phyloP scores from a whole-genome alignment of 2,888 invertebrate species.

The Epistrophella euchroma region DNA sequence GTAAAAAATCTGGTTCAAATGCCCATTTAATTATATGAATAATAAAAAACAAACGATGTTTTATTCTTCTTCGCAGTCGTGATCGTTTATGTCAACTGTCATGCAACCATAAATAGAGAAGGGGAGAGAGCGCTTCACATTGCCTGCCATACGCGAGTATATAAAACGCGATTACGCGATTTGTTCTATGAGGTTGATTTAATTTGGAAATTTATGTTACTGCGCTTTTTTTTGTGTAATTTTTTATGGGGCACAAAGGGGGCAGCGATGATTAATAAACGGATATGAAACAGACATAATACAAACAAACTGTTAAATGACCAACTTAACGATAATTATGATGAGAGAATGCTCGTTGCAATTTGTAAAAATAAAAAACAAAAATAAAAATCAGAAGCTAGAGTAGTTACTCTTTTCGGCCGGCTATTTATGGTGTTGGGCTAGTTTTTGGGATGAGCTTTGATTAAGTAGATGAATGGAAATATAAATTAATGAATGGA shows the following conservation, averaged over 20 bases:
- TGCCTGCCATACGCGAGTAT: constrained; percentile 4
- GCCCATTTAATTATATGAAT: constrained; percentile 67
- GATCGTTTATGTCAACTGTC: constrained; percentile 37
- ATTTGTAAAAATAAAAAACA: constrained; percentile 35
- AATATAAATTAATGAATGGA: constrained; percentile 37
- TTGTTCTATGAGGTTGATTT: constrained; percentile 53
- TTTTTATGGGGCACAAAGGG: constrained; percentile 17
- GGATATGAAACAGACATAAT: constrained; percentile 63
- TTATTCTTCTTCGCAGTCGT: neutral
- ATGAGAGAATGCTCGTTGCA: constrained; percentile 43
- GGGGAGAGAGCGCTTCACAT: constrained; percentile 1
- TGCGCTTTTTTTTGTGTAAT: constrained; percentile 10
- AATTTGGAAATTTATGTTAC: constrained; percentile 46
- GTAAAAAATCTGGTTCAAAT: constrained; percentile 62
- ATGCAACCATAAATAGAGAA: neutral
- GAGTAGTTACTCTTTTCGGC: neutral
- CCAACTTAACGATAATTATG: constrained; percentile 49
- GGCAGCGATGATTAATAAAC: constrained; percentile 42
- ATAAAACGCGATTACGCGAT: constrained; percentile 32
- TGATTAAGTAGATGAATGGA: constrained; percentile 30
- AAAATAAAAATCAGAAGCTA: neutral
- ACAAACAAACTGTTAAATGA: constrained; percentile 60
- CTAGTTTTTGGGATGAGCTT: constrained; percentile 49
- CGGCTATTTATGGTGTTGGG: neutral
- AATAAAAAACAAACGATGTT: too few species aligned